These are phyloP conservation scores for Strigamia crassipes DNA, from an alignment of 2,888 invertebrate species.

Conservation along the genomic window DNA sequence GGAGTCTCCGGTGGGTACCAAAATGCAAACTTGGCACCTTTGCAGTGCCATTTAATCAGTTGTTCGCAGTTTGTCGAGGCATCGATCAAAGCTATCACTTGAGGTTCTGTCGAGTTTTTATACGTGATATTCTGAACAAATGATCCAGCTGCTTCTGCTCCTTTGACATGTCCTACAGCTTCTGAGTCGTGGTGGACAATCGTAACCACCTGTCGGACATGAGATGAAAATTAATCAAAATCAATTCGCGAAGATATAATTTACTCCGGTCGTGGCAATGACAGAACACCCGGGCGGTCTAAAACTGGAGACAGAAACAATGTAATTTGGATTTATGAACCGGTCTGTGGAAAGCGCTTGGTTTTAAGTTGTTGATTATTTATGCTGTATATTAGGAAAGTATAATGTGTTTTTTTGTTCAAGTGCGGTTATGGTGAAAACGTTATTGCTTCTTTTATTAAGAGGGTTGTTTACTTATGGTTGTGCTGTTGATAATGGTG, in stretches of 20 bases:
- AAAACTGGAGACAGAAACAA: too few species aligned
- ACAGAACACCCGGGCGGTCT: too few species aligned
- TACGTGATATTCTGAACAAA: slow-evolving; percentile 52
- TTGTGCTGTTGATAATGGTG: background rate
- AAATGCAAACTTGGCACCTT: slow-evolving; percentile 54
- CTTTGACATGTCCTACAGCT: slow-evolving; percentile 51
- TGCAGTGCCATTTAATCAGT: slow-evolving; percentile 54
- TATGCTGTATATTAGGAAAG: too few species aligned
- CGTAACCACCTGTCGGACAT: slow-evolving; percentile 51
- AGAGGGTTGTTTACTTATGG: slow-evolving; percentile 2
- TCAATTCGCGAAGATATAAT: too few species aligned
- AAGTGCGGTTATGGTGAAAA: background rate
- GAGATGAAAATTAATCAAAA: background rate
- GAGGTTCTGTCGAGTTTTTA: slow-evolving; percentile 49
- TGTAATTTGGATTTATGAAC: too few species aligned
- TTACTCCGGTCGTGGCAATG: too few species aligned
- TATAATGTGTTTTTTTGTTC: background rate
- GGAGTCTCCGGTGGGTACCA: slow-evolving; percentile 53
- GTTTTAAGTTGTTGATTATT: too few species aligned
- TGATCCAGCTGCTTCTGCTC: slow-evolving; percentile 53
- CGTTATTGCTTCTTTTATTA: background rate
- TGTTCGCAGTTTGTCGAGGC: slow-evolving; percentile 53
- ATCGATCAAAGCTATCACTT: slow-evolving; percentile 53
- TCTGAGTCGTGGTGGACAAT: slow-evolving; percentile 53
- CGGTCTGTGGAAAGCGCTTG: too few species aligned